phyloP scores from a whole-genome alignment of 2,113 vertebrate species.

The Noturus placidus region DNA sequence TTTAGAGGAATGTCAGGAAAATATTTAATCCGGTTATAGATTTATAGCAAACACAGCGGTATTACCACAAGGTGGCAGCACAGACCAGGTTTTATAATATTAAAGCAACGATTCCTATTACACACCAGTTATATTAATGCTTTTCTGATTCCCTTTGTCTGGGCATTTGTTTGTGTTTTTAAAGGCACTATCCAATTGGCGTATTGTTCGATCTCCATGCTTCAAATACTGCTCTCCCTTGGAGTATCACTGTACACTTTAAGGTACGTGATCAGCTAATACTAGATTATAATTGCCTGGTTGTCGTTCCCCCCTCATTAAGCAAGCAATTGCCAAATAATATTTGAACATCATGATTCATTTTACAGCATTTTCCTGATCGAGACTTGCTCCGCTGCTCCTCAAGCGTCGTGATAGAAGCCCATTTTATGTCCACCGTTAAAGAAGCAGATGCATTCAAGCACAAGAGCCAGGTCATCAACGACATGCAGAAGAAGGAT shows the following conservation, averaged over 20 bases:
- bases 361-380: slow-evolving; percentile 88
- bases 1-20: neutral
- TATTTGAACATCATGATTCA: neutral
- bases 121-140: neutral
- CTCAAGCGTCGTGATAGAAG: slow-evolving; percentile 90
- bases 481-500: slow-evolving; percentile 99
- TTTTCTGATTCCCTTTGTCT: neutral
- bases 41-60: neutral
- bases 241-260: slow-evolving; percentile 96
- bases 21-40: neutral
- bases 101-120: neutral
- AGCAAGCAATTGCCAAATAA: neutral
- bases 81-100: neutral
- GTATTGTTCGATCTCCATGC: slow-evolving; percentile 95
- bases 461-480: slow-evolving; percentile 98
- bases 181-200: slow-evolving; percentile 95
- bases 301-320: too few relatives aligned
- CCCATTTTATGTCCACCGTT: slow-evolving; percentile 98
- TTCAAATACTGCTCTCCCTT: slow-evolving; percentile 90
- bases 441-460: slow-evolving; percentile 99
- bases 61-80: slow-evolving; percentile 59
- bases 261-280: slow-evolving; percentile 75
- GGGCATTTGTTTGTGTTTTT: slow-evolving; percentile 52
- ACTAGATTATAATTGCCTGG: neutral
- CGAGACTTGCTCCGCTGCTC: slow-evolving; percentile 90